A percentile compares a stretch with the other conserved stretches of the same genome.
phyloP scores from a whole-genome alignment of 2,113 vertebrate species.

The Crotalus horridus region DNA sequence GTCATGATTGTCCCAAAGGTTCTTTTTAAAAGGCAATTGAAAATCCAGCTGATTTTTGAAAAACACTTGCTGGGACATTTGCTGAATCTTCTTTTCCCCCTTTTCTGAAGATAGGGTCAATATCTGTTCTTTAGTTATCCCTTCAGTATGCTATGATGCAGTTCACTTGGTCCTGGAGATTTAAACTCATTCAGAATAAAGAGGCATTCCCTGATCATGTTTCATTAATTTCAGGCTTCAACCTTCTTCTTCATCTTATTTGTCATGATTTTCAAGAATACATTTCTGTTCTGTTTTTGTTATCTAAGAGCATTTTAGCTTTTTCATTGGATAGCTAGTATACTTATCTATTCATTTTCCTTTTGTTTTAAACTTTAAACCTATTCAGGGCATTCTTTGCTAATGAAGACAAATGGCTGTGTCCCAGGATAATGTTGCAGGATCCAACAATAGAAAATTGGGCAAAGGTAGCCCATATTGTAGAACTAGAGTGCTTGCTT shows the following conservation, averaged over 20 bases:
- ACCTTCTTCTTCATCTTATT: not conserved
- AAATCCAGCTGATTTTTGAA: not conserved
- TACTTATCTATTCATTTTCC: not conserved
- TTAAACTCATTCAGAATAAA: not conserved
- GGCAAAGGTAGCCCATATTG: too few relatives aligned
- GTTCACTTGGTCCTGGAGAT: not conserved
- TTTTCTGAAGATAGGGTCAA: not conserved
- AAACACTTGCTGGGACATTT: not conserved
- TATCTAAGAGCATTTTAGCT: not conserved
- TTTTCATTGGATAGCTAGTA: not conserved
- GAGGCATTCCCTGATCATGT: not conserved
- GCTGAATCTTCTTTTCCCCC: not conserved
- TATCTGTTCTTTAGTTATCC: not conserved
- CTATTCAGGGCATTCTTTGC: not conserved
- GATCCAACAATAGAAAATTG: not conserved
- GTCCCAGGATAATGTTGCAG: not conserved
- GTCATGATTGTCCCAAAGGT: not conserved
- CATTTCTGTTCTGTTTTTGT: not conserved
- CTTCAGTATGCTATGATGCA: not conserved
- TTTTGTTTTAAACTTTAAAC: not conserved
- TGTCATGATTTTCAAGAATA: not conserved
- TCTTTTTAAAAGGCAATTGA: not conserved
- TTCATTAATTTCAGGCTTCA: not conserved
- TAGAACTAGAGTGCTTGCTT: not conserved
- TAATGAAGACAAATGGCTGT: not conserved